Evolutionary conservation across 2,797 vertebrate genomes (phyloP).

Genomic region (Glossophaga mutica): DNA sequence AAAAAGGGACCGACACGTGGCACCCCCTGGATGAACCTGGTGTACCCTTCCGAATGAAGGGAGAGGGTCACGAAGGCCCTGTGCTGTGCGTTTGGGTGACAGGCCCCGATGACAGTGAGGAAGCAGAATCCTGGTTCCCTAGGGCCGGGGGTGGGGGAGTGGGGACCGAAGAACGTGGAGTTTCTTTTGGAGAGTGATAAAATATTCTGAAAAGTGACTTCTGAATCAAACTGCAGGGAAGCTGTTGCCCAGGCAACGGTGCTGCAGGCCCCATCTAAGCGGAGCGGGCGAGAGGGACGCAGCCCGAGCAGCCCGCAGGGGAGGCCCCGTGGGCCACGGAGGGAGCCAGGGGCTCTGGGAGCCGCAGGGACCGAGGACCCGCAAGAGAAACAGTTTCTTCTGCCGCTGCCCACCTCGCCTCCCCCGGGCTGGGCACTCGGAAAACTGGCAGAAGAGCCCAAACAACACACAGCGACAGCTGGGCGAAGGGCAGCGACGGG

Average conservation of each 20-base stretch:
- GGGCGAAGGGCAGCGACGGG: no score
- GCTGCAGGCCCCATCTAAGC: rapidly evolving
- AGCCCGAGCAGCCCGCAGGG: rapidly evolving
- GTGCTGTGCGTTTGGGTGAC: no score
- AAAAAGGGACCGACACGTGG: neutral
- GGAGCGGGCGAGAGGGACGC: neutral
- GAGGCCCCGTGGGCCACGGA: neutral
- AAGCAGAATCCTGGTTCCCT: neutral
- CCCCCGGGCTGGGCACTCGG: neutral
- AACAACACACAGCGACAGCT: rapidly evolving
- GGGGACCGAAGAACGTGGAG: neutral
- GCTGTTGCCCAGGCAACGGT: neutral
- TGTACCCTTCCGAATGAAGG: neutral
- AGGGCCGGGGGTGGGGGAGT: neutral
- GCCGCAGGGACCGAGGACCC: neutral
- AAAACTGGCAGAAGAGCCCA: no score
- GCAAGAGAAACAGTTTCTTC: neutral
- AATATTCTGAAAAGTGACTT: neutral
- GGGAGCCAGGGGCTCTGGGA: neutral
- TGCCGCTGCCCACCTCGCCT: rapidly evolving
- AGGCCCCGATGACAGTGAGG: neutral
- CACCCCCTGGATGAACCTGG: rapidly evolving
- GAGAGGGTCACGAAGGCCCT: neutral
- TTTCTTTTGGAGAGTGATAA: neutral
- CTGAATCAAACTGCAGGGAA: neutral